Base-by-base conservation (phyloP, 35 echinoderm and acorn worm species). In the Ptychodera flava region DNA sequence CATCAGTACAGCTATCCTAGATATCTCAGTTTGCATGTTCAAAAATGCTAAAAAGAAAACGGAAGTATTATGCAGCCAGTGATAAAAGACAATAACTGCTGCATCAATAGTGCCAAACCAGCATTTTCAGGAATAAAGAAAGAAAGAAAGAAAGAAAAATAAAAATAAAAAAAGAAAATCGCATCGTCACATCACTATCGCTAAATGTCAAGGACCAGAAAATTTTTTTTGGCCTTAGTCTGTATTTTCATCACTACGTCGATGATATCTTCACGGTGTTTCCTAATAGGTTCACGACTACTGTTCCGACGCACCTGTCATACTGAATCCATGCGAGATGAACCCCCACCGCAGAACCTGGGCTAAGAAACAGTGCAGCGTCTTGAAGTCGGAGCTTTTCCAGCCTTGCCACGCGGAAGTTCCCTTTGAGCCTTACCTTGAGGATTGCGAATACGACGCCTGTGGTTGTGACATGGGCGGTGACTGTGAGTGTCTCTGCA, bases 401-500 rank as follows among this genome's bases (percentile, higher is more conserved):
- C 77, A 82, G 36, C 27, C 31, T 28, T 93, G 91, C 33, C 91
- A 93, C 76, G 36, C 53, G 30, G 79, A 88, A 29, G 91, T 93
- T 27, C 89, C 81, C 29, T 85, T 85, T 0, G 27, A 77, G 1
- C 37, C 33, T 6, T 97, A 91, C 79, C 93, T 88, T 37, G 29
- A 81, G 0, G 87, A 92, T 1, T 97, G 94, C 30, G 83, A 93
- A 77, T 97, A 82, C 78, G 94, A 97, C 53, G 81, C 94, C 1
- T 97, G 94, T 34, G 94, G 91, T 31, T 97, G 94, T 36, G 94
- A 97, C 78, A 82, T 81, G n/a, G n/a, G n/a, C n/a, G n/a, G n/a
- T n/a, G n/a, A n/a, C n/a, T n/a, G n/a, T n/a, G n/a, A n/a, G n/a
- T 97, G 94, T 85, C 89, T 97, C 16, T 97, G 94, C 35, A 93